phyloP scores from a whole-genome alignment of 92 coral and sea anemone species.

The Zoanthus sociatus region DNA sequence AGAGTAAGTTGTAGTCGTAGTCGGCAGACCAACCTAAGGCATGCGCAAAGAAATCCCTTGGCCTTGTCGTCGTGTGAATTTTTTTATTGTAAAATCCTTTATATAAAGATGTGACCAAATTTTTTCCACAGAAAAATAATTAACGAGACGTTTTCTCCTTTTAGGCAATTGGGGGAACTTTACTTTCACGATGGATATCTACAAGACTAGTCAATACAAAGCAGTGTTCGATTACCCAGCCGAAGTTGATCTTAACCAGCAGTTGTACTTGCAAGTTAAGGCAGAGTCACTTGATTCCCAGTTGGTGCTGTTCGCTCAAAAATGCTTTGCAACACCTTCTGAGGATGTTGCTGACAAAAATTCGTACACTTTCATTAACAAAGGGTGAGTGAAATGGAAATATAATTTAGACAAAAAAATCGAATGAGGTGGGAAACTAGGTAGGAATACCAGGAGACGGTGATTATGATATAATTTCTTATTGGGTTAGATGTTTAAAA shows the following conservation, averaged over 20 bases:
- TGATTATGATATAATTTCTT: too few relatives aligned
- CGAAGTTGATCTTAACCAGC: slow-evolving; percentile 62
- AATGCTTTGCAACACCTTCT: slow-evolving; percentile 78
- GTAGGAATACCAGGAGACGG: too few relatives aligned
- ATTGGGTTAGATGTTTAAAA: too few relatives aligned
- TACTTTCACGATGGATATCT: slow-evolving; percentile 83
- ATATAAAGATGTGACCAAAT: neutral
- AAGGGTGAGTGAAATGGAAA: slow-evolving; percentile 69
- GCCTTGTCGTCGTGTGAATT: too few relatives aligned
- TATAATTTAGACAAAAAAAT: neutral
- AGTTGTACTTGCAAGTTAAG: slow-evolving; percentile 70
- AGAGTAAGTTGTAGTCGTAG: too few relatives aligned
- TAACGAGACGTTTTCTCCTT: neutral
- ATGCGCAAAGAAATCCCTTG: too few relatives aligned
- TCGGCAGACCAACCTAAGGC: too few relatives aligned
- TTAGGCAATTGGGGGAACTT: slow-evolving; percentile 77
- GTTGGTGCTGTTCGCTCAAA: slow-evolving; percentile 68
- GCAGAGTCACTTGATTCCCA: slow-evolving; percentile 45
- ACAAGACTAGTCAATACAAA: slow-evolving; percentile 61
- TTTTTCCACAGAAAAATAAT: neutral
- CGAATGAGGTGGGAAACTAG: neutral
- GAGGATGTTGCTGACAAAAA: slow-evolving; percentile 52
- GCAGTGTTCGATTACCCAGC: slow-evolving; percentile 71
- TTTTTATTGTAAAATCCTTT: too few relatives aligned
- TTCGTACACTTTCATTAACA: slow-evolving; percentile 60